Percentiles rank a stretch among this genome's conserved stretches.
phyloP scores from a whole-genome alignment of 2,113 vertebrate species.

The Sylvia atricapilla region DNA sequence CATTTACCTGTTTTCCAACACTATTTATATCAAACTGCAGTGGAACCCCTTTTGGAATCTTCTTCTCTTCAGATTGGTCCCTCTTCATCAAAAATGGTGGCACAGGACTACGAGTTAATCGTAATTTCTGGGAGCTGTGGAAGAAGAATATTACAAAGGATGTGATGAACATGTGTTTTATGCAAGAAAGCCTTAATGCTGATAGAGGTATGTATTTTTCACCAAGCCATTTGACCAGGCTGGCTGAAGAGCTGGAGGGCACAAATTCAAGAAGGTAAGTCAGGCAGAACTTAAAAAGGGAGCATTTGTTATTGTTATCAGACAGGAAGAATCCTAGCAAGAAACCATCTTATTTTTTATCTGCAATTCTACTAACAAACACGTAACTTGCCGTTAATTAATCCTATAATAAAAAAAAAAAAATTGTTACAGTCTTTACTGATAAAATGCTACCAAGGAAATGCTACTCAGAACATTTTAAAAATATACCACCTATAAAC shows the following conservation, averaged over 20 bases:
- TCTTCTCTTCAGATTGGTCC: constrained; percentile 82
- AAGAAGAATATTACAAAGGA: background rate
- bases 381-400: background rate
- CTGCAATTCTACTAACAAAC: background rate
- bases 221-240: background rate
- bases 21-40: constrained; percentile 97
- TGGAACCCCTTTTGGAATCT: constrained; percentile 89
- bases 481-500: background rate
- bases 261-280: background rate
- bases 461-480: background rate
- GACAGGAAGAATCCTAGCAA: background rate
- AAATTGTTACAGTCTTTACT: background rate
- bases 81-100: constrained; percentile 74
- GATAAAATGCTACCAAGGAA: background rate
- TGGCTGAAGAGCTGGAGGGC: background rate
- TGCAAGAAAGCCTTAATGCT: background rate
- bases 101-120: constrained; percentile 81
- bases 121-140: constrained; percentile 83
- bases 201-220: background rate
- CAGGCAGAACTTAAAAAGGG: background rate
- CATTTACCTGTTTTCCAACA: constrained; percentile 89
- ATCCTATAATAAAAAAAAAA: background rate
- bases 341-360: background rate
- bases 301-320: background rate
- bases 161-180: background rate